phyloP scores from a whole-genome alignment of 2,888 invertebrate genomes.

The Drosophila putrida region DNA sequence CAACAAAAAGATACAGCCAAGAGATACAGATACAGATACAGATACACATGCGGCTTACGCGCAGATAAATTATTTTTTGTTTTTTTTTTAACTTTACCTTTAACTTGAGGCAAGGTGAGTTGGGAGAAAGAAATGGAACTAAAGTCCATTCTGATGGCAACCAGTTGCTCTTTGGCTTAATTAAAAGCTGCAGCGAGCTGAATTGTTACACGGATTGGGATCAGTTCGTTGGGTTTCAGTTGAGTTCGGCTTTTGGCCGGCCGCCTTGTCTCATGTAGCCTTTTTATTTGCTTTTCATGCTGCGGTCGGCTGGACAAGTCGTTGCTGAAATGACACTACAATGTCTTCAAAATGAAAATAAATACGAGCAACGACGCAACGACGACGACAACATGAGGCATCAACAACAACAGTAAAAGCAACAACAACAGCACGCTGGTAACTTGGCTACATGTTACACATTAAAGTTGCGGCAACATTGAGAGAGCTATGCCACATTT shows the following conservation, averaged over 20 bases:
- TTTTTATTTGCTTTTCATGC: constrained; percentile 75
- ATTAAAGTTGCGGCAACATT: constrained; percentile 63
- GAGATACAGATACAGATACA: constrained; percentile 46
- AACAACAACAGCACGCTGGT: constrained; percentile 35
- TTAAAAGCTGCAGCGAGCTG: constrained; percentile 77
- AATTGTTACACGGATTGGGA: constrained; percentile 77
- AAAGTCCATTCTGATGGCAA: constrained; percentile 45
- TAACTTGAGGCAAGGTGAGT: background rate
- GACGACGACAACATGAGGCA: constrained; percentile 32
- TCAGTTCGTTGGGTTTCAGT: constrained; percentile 30
- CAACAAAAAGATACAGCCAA: constrained; percentile 47
- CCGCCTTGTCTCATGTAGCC: constrained; percentile 47
- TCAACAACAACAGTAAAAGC: constrained; percentile 22
- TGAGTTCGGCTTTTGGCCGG: constrained; percentile 27
- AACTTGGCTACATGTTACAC: constrained; percentile 75
- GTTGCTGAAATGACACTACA: constrained; percentile 82
- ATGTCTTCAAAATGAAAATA: constrained; percentile 82
- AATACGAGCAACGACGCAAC: constrained; percentile 61
- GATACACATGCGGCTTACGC: constrained; percentile 70
- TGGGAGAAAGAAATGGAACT: background rate
- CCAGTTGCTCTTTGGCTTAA: constrained; percentile 81
- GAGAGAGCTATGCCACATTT: constrained; percentile 48
- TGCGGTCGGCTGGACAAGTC: constrained; percentile 68
- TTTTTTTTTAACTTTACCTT: background rate
- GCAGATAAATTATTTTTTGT: constrained; percentile 78